Evolutionary conservation across 2,888 invertebrate genomes (phyloP), one percentile per base, ranked within the genome.

Genomic region (Acrobasis consociella): DNA sequence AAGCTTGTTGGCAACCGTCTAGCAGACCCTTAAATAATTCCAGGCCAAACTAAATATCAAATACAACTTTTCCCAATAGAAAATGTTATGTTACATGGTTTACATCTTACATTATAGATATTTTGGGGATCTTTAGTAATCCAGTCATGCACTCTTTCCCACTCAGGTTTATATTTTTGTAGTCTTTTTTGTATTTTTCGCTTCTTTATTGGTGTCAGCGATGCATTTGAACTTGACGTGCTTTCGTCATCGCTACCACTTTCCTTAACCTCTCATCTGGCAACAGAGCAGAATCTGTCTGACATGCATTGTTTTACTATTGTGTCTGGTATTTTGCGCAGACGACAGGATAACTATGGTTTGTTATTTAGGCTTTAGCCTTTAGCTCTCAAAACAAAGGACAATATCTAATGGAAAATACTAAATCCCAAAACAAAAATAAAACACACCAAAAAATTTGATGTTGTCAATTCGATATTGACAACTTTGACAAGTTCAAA

Each of bases 51-150:
- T n/a, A n/a, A n/a, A n/a, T n/a, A n/a, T n/a, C n/a, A n/a, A 42
- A 42, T 42, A 1, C 42, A 9, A 42, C 42, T 42, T 42, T 42
- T 42, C 10, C 42, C 42, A 0, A 42, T 2, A 42, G 42, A 42
- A 42, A 42, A 42, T 42, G 60, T 60, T 46, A 52, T 42, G 5
- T 52, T 52, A 60, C 52, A 60, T 31, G 8, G 31, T 60, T 42
- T 94, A 65, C 82, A 94, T 60, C 52, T 60, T 8, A n/a, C 60
- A 52, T 60, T 60, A 51, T 52, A 60, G 17, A 52, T 42, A 42
- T 52, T 60, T 42, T 60, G 42, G 42, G 52, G 52, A 52, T 60
- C 60, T 52, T 60, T 9, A 42, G 42, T 39, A 38, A 60, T 51
- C 51, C 22, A 50, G 51, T 15, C 60, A 52, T 60, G 17, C 42